Percentiles rank a stretch among this genome's conserved stretches.
Evolutionary conservation across 2,888 invertebrate genomes (phyloP).

Genomic region (Tenodera sinensis): DNA sequence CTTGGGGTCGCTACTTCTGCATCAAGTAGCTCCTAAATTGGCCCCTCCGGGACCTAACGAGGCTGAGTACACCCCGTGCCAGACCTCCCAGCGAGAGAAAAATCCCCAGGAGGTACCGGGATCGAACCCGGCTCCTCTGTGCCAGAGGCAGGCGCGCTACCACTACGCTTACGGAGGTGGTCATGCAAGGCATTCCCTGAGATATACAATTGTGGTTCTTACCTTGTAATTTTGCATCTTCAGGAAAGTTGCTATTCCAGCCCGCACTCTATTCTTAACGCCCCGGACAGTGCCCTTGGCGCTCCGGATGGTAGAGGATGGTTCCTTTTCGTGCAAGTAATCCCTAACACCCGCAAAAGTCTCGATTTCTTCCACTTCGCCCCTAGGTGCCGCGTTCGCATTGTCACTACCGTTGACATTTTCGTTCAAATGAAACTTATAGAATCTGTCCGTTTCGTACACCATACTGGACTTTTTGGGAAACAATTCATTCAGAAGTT

Average conservation of each 20-base stretch:
- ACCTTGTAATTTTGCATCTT: slow-evolving; percentile 81
- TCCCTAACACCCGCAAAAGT: slow-evolving; percentile 79
- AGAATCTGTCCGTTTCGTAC: slow-evolving; percentile 75
- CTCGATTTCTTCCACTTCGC: slow-evolving; percentile 50
- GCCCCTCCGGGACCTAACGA: no score
- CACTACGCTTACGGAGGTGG: no score
- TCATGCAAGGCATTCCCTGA: no score
- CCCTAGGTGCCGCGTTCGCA: neutral
- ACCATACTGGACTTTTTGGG: neutral
- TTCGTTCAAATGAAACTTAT: slow-evolving; percentile 79
- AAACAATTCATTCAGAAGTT: neutral
- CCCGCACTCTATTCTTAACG: slow-evolving; percentile 89
- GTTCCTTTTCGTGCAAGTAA: slow-evolving; percentile 54
- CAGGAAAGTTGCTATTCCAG: slow-evolving; percentile 92
- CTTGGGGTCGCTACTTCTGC: no score
- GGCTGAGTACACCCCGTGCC: no score
- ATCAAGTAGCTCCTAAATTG: no score
- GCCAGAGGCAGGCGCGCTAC: no score
- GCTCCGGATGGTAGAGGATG: slow-evolving; percentile 79
- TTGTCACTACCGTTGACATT: slow-evolving; percentile 46
- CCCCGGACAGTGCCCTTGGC: slow-evolving; percentile 90
- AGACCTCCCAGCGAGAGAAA: no score
- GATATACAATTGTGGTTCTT: slow-evolving; percentile 39
- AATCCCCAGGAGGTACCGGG: no score
- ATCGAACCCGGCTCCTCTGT: no score